phyloP scores from a whole-genome alignment of 2,888 invertebrate species.

The Acleris literana region DNA sequence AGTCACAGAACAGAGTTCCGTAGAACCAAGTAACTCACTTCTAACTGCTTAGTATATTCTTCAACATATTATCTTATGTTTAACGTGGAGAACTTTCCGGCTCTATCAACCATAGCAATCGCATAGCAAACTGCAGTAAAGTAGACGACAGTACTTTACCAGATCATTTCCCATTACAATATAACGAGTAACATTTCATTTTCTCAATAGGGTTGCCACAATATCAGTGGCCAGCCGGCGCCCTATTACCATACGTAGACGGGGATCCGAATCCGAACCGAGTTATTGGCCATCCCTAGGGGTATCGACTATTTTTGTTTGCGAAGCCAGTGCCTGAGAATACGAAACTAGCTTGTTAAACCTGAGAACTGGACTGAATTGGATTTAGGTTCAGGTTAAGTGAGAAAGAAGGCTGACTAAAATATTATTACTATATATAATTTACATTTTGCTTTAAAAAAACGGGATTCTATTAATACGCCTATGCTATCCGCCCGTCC shows the following conservation, averaged over 20 bases:
- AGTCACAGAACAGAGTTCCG: no score
- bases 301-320: conserved; percentile 78
- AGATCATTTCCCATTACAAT: conserved; percentile 24
- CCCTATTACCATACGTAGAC: conserved; percentile 43
- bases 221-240: conserved; percentile 41
- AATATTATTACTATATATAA: no score
- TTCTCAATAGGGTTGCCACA: conserved; percentile 36
- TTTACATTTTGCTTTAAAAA: no score
- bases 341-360: conserved; percentile 32
- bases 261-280: conserved; percentile 67
- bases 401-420: no score
- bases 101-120: no score
- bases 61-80: no score
- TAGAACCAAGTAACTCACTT: no score
- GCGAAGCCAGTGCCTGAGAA: conserved; percentile 48
- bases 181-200: conserved; percentile 32
- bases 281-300: conserved; percentile 77
- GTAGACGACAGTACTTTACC: conserved; percentile 7
- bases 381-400: no score
- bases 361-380: conserved; percentile 21
- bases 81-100: no score
- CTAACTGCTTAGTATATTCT: no score
- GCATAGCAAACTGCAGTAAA: neutral
- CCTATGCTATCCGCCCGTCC: no score
- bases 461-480: no score